Evolutionary conservation across 2,113 vertebrate genomes (phyloP).

Genomic region (Platichthys stellatus): DNA sequence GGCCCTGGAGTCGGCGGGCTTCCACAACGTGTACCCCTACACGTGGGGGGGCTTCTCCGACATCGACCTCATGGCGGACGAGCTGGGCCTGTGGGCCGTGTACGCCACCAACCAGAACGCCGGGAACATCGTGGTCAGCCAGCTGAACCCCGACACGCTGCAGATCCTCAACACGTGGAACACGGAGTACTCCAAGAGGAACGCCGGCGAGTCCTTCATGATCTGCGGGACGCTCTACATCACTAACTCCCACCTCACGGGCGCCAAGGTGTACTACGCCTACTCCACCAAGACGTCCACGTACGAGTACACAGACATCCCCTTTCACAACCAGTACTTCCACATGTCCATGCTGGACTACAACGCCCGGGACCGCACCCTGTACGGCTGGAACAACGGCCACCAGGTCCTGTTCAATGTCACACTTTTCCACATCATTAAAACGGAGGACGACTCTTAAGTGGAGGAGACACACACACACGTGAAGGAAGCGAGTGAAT

Average conservation of each 20-base stretch:
- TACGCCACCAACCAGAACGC: conserved; percentile 99
- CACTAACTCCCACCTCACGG: conserved; percentile 97
- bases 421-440: conserved; percentile 98
- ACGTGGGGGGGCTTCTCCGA: conserved; percentile 99
- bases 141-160: conserved; percentile 91
- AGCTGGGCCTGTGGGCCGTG: conserved; percentile 96
- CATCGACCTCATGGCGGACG: conserved; percentile 98
- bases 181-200: conserved; percentile 97
- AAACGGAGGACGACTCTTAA: conserved; percentile 94
- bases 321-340: conserved; percentile 98
- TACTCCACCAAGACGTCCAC: conserved; percentile 96
- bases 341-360: conserved; percentile 99
- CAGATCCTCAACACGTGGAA: conserved; percentile 94
- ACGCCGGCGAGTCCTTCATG: conserved; percentile 98
- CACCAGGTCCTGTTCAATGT: conserved; percentile 99
- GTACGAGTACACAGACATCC: conserved; percentile 98
- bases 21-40: conserved; percentile 98
- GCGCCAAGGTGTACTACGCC: conserved; percentile 98
- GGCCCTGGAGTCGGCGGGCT: conserved; percentile 94
- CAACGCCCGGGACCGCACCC: conserved; percentile 93
- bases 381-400: conserved; percentile 99
- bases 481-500: not conserved
- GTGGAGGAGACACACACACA: not conserved
- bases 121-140: conserved; percentile 96
- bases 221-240: conserved; percentile 98